phyloP scores from a whole-genome alignment of 1,140 invertebrate species.

The Drosophila oshimai region DNA sequence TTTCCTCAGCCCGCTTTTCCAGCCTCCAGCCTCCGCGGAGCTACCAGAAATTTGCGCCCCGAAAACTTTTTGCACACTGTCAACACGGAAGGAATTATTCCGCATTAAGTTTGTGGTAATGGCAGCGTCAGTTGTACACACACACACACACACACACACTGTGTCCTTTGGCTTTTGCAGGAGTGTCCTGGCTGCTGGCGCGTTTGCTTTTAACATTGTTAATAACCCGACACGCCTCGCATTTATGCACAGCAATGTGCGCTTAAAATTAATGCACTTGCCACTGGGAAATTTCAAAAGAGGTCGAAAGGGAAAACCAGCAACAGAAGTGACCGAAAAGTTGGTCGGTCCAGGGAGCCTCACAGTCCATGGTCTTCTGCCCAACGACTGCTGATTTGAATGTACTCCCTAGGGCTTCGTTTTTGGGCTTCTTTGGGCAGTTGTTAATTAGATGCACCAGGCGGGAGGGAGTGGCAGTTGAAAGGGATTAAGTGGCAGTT shows the following conservation, averaged over 20 bases:
- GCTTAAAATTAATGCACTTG: constrained; percentile 77
- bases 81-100: constrained; percentile 80
- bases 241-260: constrained; percentile 78
- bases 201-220: constrained; percentile 77
- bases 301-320: constrained; percentile 2
- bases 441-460: constrained; percentile 66
- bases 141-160: not conserved
- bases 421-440: constrained; percentile 15
- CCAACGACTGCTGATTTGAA: constrained; percentile 28
- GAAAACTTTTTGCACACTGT: constrained; percentile 77
- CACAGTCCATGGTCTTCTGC: constrained; percentile 8
- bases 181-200: constrained; percentile 43
- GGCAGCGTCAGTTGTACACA: constrained; percentile 45
- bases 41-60: constrained; percentile 54
- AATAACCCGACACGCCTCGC: constrained; percentile 75
- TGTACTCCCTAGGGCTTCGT: constrained; percentile 10
- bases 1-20: not conserved
- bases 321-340: constrained; percentile 68
- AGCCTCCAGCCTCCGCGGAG: not conserved
- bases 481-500: not conserved
- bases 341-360: constrained; percentile 11
- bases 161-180: constrained; percentile 19
- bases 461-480: not conserved
- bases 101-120: constrained; percentile 79
- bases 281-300: constrained; percentile 31